Percentiles rank a stretch among this genome's conserved stretches.
Evolutionary conservation across 2,888 invertebrate species (phyloP).

Genomic region (Gisinianus flammeolus): DNA sequence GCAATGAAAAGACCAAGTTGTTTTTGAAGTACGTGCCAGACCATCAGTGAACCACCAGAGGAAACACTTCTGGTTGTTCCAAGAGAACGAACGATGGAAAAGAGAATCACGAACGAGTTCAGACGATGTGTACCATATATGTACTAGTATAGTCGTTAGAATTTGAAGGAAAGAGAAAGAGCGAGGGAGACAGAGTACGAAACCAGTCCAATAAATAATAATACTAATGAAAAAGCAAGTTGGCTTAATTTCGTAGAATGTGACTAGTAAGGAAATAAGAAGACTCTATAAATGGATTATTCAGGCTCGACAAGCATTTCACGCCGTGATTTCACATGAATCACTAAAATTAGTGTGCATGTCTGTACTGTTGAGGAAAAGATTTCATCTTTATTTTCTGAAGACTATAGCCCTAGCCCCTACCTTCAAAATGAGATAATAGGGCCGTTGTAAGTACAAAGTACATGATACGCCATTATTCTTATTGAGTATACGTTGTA

Average conservation of each 20-base stretch:
- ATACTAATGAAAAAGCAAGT: slow-evolving; percentile 19
- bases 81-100: background rate
- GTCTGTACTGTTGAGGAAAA: too few relatives aligned
- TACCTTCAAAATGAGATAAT: too few relatives aligned
- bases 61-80: too few relatives aligned
- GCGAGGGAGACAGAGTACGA: background rate
- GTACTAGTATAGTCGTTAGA: background rate
- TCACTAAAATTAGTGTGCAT: slow-evolving; percentile 8
- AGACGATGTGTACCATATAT: background rate
- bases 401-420: too few relatives aligned
- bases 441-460: too few relatives aligned
- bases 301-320: slow-evolving; percentile 15
- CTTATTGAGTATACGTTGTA: too few relatives aligned
- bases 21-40: background rate
- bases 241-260: slow-evolving; percentile 9
- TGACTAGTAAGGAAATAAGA: slow-evolving; percentile 19
- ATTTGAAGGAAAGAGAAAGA: background rate
- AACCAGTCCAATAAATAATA: background rate
- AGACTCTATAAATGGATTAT: slow-evolving; percentile 28
- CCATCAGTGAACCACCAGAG: too few relatives aligned
- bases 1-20: background rate
- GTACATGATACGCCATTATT: too few relatives aligned
- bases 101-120: too few relatives aligned
- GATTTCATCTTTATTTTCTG: too few relatives aligned
- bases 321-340: slow-evolving; percentile 28